Evolutionary conservation across 2,797 vertebrate genomes (phyloP), one percentile per base, ranked within the genome.

Genomic region (Sebastes jordani): DNA sequence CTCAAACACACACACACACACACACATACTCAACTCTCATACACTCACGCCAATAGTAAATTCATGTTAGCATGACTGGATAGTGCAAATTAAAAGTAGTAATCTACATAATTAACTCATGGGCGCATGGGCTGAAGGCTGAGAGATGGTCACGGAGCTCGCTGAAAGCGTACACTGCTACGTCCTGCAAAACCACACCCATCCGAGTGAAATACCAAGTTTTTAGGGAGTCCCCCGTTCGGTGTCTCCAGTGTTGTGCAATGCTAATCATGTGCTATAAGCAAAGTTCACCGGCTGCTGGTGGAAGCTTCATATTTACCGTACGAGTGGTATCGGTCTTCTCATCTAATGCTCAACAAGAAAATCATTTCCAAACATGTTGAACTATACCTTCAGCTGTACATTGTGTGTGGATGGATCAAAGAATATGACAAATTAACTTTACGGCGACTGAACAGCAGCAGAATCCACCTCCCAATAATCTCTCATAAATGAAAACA

Each of bases 401-500:
- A 9, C 11, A 6, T 59, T n/a, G 20, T 22, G 20, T 22, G 16
- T 32, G 8, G 11, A 69, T 55, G 9, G 6, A 52, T 27, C 1
- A 27, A 42, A 22, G 58, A 36, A 71, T 18, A 42, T 56, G n/a
- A n/a, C 46, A 16, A 56, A 65, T n/a, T 83, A 23, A 18, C 42
- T 52, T 54, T 10, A 23, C 71, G 56, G 70, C 4, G n/a, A 42
- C 75, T 55, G 18, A 79, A n/a, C 66, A 54, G 68, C 74, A 71
- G 78, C 67, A 81, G 56, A 81, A 75, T 80, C 54, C 20, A 36
- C 42, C 62, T 82, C 54, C 34, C 71, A 86, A 86, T 77, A 82
- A 89, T 82, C 36, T 74, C 60, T 81, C 78, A 86, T 91, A 90
- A 93, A 93, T 90, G 91, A 94, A 92, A 94, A 91, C 89, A 92